These are phyloP conservation scores for Anagyrus pseudococci DNA, from an alignment of 2,888 invertebrate genomes.

Conservation along the genomic window DNA sequence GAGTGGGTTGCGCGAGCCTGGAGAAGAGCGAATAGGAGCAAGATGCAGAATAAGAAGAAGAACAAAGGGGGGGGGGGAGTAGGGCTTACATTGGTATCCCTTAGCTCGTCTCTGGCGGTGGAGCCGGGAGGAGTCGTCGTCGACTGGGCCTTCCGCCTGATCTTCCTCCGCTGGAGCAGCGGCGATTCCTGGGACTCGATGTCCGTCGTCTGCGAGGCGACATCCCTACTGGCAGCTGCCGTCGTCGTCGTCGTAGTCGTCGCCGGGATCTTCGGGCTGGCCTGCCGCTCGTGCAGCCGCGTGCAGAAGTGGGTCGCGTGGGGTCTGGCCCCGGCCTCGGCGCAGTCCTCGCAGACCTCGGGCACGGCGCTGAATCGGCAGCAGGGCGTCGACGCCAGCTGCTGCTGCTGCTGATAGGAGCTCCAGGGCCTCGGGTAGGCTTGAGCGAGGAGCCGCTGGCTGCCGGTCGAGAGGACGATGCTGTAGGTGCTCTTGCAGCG, in stretches of 20 bases:
- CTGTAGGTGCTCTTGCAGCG: slow-evolving; percentile 74
- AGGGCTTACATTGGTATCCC: slow-evolving; percentile 43
- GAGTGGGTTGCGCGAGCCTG: too few relatives aligned
- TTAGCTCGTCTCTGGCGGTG: slow-evolving; percentile 44
- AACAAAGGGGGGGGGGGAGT: too few relatives aligned
- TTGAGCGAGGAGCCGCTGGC: background rate
- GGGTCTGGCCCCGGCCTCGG: slow-evolving; percentile 49
- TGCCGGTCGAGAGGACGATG: slow-evolving; percentile 67
- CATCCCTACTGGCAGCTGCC: slow-evolving; percentile 59
- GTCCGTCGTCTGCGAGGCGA: slow-evolving; percentile 64
- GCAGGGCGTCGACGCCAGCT: slow-evolving; percentile 42
- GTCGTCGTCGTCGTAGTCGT: background rate
- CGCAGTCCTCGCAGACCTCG: slow-evolving; percentile 61
- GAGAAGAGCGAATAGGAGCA: too few relatives aligned
- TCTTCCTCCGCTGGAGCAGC: slow-evolving; percentile 37
- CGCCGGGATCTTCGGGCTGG: too few relatives aligned
- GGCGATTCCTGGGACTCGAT: slow-evolving; percentile 48
- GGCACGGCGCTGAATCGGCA: slow-evolving; percentile 56
- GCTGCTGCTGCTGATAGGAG: slow-evolving; percentile 37
- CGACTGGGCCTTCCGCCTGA: slow-evolving; percentile 42
- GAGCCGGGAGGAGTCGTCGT: slow-evolving; percentile 19
- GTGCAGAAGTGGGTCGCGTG: slow-evolving; percentile 60
- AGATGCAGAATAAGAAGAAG: too few relatives aligned
- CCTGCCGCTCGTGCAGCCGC: slow-evolving; percentile 45
- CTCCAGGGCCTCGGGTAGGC: slow-evolving; percentile 36